These are phyloP conservation scores for Drosophila nr. perissopoda DNA, from an alignment of 2,888 invertebrate species.

Conservation along the genomic window DNA sequence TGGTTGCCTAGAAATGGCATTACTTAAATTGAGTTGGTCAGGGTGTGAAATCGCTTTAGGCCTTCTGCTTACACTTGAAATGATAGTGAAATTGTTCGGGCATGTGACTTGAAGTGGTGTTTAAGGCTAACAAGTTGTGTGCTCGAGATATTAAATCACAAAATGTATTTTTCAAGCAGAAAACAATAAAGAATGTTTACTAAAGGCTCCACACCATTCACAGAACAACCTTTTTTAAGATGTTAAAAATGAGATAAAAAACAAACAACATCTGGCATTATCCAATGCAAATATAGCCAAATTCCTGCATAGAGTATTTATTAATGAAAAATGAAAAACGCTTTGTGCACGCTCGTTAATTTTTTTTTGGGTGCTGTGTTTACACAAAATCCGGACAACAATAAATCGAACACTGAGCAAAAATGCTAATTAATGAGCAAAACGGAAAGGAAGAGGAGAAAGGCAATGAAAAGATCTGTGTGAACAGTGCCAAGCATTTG, in stretches of 20 bases:
- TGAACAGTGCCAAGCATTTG: conserved; percentile 58
- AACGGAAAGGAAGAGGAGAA: neutral
- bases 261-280: neutral
- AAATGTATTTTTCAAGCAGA: neutral
- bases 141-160: neutral
- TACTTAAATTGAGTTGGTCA: neutral
- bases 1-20: neutral
- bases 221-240: neutral
- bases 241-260: neutral
- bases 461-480: conserved; percentile 21
- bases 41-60: neutral
- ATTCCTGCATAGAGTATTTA: neutral
- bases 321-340: conserved; percentile 41
- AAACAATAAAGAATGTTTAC: neutral
- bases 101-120: neutral
- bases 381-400: conserved; percentile 38
- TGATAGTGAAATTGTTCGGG: neutral
- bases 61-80: neutral
- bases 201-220: neutral
- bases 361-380: conserved; percentile 22
- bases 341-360: conserved; percentile 37
- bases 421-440: conserved; percentile 64
- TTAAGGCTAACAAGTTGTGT: neutral
- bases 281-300: neutral
- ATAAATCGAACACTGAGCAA: conserved; percentile 48